These are phyloP conservation scores for Cephus runcator DNA, from an alignment of 2,888 invertebrate species.

Conservation along the genomic window DNA sequence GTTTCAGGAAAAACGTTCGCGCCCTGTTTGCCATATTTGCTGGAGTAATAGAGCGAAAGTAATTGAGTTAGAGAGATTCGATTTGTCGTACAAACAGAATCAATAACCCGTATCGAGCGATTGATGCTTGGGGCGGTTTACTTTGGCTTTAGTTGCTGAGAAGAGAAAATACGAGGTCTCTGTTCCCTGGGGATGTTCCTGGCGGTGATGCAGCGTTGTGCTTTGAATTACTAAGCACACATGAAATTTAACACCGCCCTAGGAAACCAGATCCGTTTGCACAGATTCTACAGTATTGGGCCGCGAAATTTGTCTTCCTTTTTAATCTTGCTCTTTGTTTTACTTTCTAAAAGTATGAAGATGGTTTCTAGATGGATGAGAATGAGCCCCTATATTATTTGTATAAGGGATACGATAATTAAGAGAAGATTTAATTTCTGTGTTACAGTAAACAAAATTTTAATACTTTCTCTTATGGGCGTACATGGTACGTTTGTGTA, in stretches of 20 bases:
- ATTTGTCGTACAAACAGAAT: slow-evolving; percentile 55
- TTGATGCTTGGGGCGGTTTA: slow-evolving; percentile 46
- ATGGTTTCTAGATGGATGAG: neutral
- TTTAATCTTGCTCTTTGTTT: neutral
- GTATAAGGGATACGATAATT: neutral
- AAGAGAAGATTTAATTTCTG: neutral
- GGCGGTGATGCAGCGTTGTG: slow-evolving; percentile 38
- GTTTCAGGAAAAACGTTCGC: slow-evolving; percentile 10
- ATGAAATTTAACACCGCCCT: slow-evolving; percentile 35
- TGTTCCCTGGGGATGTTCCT: slow-evolving; percentile 10
- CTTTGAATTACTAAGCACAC: slow-evolving; percentile 49
- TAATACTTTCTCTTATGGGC: slow-evolving; percentile 2
- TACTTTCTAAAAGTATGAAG: neutral
- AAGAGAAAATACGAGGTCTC: slow-evolving; percentile 32
- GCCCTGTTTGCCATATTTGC: slow-evolving; percentile 9
- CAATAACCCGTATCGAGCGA: slow-evolving; percentile 36
- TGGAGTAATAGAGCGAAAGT: slow-evolving; percentile 43
- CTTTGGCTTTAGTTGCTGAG: slow-evolving; percentile 41
- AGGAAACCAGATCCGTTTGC: slow-evolving; percentile 25
- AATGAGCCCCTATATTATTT: neutral
- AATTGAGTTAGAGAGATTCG: slow-evolving; percentile 61
- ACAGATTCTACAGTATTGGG: neutral
- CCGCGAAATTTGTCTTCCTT: neutral
- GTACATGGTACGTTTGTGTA: neutral
- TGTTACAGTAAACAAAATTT: neutral